Conservation (phyloP, 1,140 invertebrate genomes). For the Coboldia fuscipes region DNA sequence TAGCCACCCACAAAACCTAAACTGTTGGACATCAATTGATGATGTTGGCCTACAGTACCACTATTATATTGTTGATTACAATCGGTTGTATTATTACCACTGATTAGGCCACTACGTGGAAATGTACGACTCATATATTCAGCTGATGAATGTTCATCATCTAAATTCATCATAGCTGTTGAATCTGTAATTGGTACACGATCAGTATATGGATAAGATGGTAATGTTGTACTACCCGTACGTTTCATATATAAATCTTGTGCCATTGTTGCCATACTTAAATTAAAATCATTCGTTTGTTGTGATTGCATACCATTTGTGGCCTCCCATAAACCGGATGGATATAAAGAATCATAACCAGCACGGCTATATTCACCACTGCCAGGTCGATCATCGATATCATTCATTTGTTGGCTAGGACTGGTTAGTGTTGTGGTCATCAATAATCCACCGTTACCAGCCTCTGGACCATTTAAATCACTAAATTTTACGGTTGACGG, state of each 20-base stretch:
- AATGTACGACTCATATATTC: conserved; percentile 28
- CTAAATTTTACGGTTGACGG: conserved; percentile 4
- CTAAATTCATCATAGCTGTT: conserved; percentile 1
- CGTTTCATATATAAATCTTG: conserved; percentile 27
- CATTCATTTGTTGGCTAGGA: conserved; percentile 7
- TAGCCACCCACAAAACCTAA: conserved; percentile 26
- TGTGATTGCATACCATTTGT: conserved; percentile 3
- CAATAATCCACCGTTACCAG: not conserved
- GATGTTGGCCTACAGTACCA: not conserved
- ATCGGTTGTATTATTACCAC: not conserved
- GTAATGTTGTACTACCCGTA: conserved; percentile 24
- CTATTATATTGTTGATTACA: not conserved
- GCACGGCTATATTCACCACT: conserved; percentile 49
- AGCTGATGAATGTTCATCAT: conserved; percentile 8
- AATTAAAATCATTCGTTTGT: conserved; percentile 9
- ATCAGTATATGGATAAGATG: conserved; percentile 34
- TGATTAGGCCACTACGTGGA: conserved; percentile 13
- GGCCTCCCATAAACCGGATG: conserved; percentile 41
- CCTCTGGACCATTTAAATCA: not conserved
- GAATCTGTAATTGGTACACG: conserved; percentile 44
- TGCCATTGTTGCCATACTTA: conserved; percentile 23
- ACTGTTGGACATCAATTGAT: not conserved
- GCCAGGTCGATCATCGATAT: conserved; percentile 26
- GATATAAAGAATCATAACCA: conserved; percentile 41
- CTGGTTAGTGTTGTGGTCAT: conserved; percentile 6